These are phyloP conservation scores for Equus quagga DNA, from an alignment of 2,113 vertebrate species.

Conservation along the genomic window DNA sequence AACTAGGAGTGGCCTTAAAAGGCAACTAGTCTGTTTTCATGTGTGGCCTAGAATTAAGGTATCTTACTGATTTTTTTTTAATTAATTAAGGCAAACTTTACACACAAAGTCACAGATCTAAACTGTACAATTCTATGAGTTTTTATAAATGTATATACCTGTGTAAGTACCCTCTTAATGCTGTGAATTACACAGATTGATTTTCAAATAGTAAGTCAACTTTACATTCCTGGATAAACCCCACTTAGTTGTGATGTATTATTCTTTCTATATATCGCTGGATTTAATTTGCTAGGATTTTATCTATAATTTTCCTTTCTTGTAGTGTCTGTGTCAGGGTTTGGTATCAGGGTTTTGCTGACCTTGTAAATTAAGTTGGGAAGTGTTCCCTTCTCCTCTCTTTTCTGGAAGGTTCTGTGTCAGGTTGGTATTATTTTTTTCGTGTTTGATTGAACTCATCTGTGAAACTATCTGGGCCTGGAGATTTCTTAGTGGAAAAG, in stretches of 20 bases:
- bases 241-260: background rate
- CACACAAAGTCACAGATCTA: background rate
- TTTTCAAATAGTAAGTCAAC: background rate
- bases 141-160: background rate
- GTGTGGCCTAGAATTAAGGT: background rate
- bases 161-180: background rate
- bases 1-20: background rate
- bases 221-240: background rate
- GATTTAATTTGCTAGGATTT: background rate
- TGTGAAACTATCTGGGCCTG: background rate
- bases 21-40: background rate
- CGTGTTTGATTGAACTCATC: background rate
- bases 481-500: background rate
- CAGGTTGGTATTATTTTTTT: background rate
- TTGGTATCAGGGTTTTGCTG: background rate
- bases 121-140: background rate
- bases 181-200: background rate
- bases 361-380: background rate
- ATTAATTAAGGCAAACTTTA: background rate
- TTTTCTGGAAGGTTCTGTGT: background rate
- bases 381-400: background rate
- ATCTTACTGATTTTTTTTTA: background rate
- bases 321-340: background rate
- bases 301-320: slow-evolving; percentile 18
- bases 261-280: background rate